These are phyloP conservation scores for Saccostrea glomerata DNA, from an alignment of 1,140 invertebrate genomes.

Conservation along the genomic window DNA sequence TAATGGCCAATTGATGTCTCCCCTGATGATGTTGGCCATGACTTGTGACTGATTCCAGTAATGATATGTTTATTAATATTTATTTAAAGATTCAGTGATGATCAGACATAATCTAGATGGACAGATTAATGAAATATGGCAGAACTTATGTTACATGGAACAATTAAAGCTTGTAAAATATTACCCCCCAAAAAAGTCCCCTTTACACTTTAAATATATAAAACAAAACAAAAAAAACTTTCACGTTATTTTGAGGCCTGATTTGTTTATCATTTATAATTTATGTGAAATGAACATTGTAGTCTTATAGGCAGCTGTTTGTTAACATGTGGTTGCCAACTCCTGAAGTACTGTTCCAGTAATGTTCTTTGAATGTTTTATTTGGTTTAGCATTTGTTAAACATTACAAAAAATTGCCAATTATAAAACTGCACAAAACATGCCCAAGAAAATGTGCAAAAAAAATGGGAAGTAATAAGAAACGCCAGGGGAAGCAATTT, in stretches of 20 bases:
- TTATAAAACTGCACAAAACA: constrained; percentile 11
- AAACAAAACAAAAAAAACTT: background rate
- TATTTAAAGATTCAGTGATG: constrained; percentile 21
- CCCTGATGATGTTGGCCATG: constrained; percentile 13
- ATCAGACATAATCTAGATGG: background rate
- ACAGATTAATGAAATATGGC: background rate
- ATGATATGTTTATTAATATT: constrained; percentile 25
- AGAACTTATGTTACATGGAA: background rate
- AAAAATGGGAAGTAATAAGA: constrained; percentile 16
- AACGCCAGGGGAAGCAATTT: constrained; percentile 10
- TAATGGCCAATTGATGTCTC: constrained; percentile 31
- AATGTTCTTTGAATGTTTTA: constrained; percentile 21
- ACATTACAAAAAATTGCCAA: background rate
- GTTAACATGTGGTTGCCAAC: constrained; percentile 35
- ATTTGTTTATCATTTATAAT: background rate
- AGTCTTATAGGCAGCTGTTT: background rate
- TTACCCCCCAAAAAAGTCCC: background rate
- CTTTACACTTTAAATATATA: too few species aligned
- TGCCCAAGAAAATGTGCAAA: constrained; percentile 2
- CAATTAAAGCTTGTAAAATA: background rate
- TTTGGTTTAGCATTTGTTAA: background rate
- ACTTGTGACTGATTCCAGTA: background rate
- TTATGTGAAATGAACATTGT: background rate
- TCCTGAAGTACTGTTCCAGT: background rate
- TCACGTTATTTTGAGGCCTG: background rate